Base-by-base conservation (phyloP, 1,140 invertebrate species). In the Choristoneura fumiferana region DNA sequence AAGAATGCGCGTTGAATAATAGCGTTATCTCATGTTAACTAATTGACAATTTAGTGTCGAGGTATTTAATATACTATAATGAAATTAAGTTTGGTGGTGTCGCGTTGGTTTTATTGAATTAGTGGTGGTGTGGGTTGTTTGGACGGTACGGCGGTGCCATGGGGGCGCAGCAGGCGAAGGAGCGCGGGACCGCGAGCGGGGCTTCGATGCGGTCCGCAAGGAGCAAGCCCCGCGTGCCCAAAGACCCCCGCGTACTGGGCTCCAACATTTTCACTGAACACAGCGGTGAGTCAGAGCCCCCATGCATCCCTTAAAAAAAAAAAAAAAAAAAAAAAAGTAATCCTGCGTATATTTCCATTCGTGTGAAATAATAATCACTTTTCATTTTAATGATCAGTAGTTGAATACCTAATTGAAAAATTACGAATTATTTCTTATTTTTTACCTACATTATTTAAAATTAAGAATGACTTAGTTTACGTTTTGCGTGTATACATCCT, bases 251-350 rank as follows among this genome's bases (percentile, higher is more conserved):
- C 78, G 92, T 93, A 72, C 94, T 94, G 73, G 95, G 94, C 73
- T 94, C 94, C 55, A 97, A 97, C 90, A 95, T 97, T 81, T 97
- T 97, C 85, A 96, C 95, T 39, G 96, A 96, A 91, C 95, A 97
- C 84, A 96, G 94, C 88, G 96, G 96, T 96, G 69, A 90, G 91
- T 90, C 6, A 49, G 6, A n/a, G n/a, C n/a, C 22, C 22, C 22
- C 43, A 17, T 22, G 0, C 18, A 49, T 49, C 43, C 43, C 43
- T 22, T 22, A 55, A n/a, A 12, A 49, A 49, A 22, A 49, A 29
- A 22, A 0, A 43, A 6, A 49, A 49, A 29, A 49, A 0, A 43
- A 6, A n/a, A n/a, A n/a, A n/a, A n/a, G n/a, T n/a, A n/a, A n/a
- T n/a, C n/a, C 8, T 22, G 18, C 1, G 5, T 29, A n/a, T 22